Base-by-base conservation (phyloP, 2,888 invertebrate genomes). In the Philaethria dido region DNA sequence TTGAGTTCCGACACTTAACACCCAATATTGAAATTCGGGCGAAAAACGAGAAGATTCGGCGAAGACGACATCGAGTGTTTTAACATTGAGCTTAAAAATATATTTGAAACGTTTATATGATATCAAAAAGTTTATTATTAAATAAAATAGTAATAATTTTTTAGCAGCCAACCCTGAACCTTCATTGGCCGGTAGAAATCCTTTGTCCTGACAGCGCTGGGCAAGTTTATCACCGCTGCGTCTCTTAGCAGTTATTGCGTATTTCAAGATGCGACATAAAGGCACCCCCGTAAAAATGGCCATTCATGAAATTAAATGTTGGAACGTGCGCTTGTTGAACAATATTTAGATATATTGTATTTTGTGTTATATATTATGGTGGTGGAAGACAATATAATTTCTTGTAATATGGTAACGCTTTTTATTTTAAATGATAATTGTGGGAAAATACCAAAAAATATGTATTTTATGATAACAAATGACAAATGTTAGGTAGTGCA, bases 191-290 rank as follows among this genome's bases (percentile, higher is more conserved):
- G 78, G 78, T 74, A 74, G 78, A 81, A 78, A 81, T 84, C 82
- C 84, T 88, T 87, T 87, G 86, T 87, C 83, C 83, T 77, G 82
- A 81, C 81, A 80, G 77, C 77, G 76, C 77, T 79, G 75, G 81
- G 80, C 79, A 80, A 85, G 81, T 88, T 86, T 87, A 87, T 86
- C 81, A 79, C 83, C 79, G 77, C 66, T 77, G 80, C 75, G 80
- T 84, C 83, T 84, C 82, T 80, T 81, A 86, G 80, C 79, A 80
- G 86, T 87, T 87, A 89, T 88, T 88, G 84, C 86, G 78, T 78
- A 80, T 75, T 77, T 67, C 72, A 64, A 72, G 70, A 70, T 70
- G 69, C 66, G 66, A 64, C 64, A 64, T 67, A 65, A 70, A 69
- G 66, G 69, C 77, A 72, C 70, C 73, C 70, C 66, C 61, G 66